Base-by-base conservation (phyloP, 2,797 vertebrate species). In the Pangasius krempfi region DNA sequence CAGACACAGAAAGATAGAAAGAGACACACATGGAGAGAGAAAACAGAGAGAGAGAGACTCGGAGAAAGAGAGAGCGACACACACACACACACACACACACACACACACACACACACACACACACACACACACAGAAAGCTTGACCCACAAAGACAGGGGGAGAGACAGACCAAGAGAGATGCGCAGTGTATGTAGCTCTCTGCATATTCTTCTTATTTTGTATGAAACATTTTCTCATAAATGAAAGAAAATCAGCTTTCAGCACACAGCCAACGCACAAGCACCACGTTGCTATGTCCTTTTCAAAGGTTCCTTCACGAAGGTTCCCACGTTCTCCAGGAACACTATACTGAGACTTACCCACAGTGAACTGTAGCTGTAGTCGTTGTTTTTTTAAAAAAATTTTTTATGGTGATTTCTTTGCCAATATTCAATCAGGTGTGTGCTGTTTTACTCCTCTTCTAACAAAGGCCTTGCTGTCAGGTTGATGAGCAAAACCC, bases 371-470 rank as follows among this genome's bases (percentile, higher is more conserved):
- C 76, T 20, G 27, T 54, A 30, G 14, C 50, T 18, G 13, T 30
- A 18, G 27, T 30, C 2, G 2, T 78, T 52, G 12, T 56, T 56
- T 18, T 56, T 56, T 16, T n/a, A n/a, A n/a, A n/a, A n/a, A n/a
- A n/a, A n/a, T 54, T 7, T 0, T 47, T 76, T 50, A n/a, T 73
- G 44, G 20, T 44, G 30, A 18, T 68, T 25, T 75, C 78, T 82
- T 52, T 40, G n/a, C 10, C 73, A 9, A n/a, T 44, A 10, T 72
- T 18, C 40, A 44, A 2, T 47, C 87, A 87, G 85, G 70, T 91
- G 89, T 83, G 58, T 62, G 54, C 47, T 52, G 18, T 40, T 66
- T 66, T 30, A 22, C 56, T 82, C 25, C 50, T 52, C 18, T n/a
- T 22, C 47, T 20, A 20, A 75, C 14, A 5, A 70, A 86, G 72